Evolutionary conservation across 35 echinoderm and acorn worm species (phyloP), one percentile per base, ranked within the genome.

Genomic region (Patiria miniata): DNA sequence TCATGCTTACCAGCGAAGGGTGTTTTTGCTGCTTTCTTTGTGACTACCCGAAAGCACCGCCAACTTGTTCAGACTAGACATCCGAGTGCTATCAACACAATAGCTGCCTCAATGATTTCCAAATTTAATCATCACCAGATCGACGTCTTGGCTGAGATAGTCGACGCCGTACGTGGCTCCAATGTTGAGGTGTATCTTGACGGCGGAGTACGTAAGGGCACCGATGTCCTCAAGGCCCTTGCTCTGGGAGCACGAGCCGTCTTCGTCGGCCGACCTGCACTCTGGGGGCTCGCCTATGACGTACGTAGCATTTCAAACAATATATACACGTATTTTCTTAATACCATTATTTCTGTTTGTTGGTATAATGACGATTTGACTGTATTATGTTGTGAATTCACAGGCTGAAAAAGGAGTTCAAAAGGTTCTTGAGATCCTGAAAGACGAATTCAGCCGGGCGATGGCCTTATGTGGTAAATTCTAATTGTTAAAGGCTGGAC

Each of bases 361-460:
- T 14, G 10, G 21, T 55, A 0, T 55, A 9, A 55, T 55, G 10
- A 14, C 52, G 10, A 0, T 55, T 55, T 14, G 10, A 55, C 21
- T 14, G 19, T 60, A 7, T 60, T 17, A n/a, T 60, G 0, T 78
- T 78, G n/a, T n/a, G n/a, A n/a, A 19, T 77, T 78, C 47, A 28
- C 44, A 82, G 80, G 80, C 40, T 15, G 28, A 51, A 33, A n/a
- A 42, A 82, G 80, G 80, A 51, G 80, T 82, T 12, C 29, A 32
- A 33, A 82, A 82, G 52, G 80, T 82, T 51, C 28, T 82, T 6
- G 80, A 52, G 14, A 82, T 82, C 33, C 51, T 82, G 80, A 82
- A 52, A 82, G 80, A 82, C 26, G 80, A 82, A 32, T 82, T 82
- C 51, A 82, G 44, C 51, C 44, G 51, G 10, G 80, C 80, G 8